Evolutionary conservation across 2,113 vertebrate genomes (phyloP).

Genomic region (Lagopus muta): DNA sequence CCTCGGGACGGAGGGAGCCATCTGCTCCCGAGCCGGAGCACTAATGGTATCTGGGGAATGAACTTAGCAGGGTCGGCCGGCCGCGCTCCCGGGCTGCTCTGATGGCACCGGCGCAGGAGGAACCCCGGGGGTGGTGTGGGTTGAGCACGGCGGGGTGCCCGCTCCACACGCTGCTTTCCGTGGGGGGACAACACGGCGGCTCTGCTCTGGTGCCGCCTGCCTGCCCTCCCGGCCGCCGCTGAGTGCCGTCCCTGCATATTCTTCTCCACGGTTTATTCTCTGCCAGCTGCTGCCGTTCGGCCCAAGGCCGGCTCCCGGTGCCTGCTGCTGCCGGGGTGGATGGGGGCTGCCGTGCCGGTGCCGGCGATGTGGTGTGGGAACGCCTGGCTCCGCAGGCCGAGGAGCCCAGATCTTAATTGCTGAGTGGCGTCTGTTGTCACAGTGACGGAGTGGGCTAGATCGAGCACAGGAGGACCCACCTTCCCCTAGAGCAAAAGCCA

Average conservation of each 20-base stretch:
- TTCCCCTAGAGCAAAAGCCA: background rate
- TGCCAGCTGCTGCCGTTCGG: background rate
- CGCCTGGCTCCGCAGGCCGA: background rate
- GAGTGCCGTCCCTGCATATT: background rate
- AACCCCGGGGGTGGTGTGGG: background rate
- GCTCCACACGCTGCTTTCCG: background rate
- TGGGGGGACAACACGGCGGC: background rate
- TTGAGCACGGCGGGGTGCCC: background rate
- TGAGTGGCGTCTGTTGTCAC: fast-evolving
- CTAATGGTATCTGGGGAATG: slow-evolving; percentile 18
- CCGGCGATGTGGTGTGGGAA: background rate
- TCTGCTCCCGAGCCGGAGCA: slow-evolving; percentile 44
- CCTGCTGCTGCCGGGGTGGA: background rate
- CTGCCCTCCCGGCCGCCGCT: background rate
- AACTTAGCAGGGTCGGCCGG: background rate
- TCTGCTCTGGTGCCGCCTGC: background rate
- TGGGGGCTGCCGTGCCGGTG: fast-evolving
- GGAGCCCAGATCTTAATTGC: background rate
- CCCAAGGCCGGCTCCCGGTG: background rate
- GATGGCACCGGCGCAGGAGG: background rate
- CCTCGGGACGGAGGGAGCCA: slow-evolving; percentile 22
- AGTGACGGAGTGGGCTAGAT: background rate
- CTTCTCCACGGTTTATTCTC: background rate
- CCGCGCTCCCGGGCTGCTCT: background rate
- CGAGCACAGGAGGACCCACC: fast-evolving